Base-by-base conservation (phyloP, 2,888 invertebrate species). In the Andricus quercusramuli region DNA sequence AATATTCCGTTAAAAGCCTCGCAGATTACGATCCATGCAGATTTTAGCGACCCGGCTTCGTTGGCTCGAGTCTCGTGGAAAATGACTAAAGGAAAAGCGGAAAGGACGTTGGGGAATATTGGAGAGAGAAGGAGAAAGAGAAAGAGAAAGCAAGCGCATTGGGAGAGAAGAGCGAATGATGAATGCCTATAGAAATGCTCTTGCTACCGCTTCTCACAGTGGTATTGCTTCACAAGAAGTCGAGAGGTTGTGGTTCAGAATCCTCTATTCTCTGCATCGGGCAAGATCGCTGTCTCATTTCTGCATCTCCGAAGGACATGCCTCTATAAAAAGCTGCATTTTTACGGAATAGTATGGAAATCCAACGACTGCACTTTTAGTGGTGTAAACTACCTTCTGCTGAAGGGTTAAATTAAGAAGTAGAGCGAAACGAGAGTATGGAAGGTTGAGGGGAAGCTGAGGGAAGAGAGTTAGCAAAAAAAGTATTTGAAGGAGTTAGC, bases 111-210 rank as follows among this genome's bases (percentile, higher is more conserved):
- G 59, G 74, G 62, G 56, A 66, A 51, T 41, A 66, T 66, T 51
- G 41, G 68, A 15, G 51, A 66, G 29, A 20, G 80, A 70, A 68
- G 59, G 29, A 81, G 76, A 51, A 37, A 37, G 37, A 37, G 37
- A 37, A 37, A 37, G 37, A 37, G 37, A 37, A 37, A 37, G 37
- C 37, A 70, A 51, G 29, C 25, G 51, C 70, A 51, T 47, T 29
- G 25, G 82, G 81, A 79, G 78, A 79, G 78, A 83, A 80, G 83
- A 84, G 70, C 86, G 88, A 89, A 88, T 89, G 89, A 89, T 88
- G 90, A 91, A 90, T 90, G 87, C 87, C 90, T 89, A 90, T 91
- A 91, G 91, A 91, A 90, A 90, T 88, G 87, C 86, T 81, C 85
- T 89, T 85, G 78, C 86, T 82, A 86, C 79, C 85, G 77, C 78